Conservation (phyloP, 2,113 vertebrate genomes). For the Erpornis zantholeuca region DNA sequence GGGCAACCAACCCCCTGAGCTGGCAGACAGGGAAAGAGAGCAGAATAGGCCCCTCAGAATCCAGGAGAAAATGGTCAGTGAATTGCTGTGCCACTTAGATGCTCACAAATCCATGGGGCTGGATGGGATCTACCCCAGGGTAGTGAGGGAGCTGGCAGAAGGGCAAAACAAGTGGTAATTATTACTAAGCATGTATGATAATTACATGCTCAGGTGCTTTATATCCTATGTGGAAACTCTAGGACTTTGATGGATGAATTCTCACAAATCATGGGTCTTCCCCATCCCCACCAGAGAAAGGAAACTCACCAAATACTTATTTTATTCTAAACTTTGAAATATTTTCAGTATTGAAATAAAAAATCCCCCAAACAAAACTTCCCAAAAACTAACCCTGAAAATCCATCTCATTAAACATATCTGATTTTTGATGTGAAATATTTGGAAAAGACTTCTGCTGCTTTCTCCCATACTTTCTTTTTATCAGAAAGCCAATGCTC, state of each 20-base stretch:
- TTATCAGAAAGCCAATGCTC: neutral
- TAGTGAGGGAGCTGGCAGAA: neutral
- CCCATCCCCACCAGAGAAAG: neutral
- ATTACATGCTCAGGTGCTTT: neutral
- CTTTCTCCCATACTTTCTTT: neutral
- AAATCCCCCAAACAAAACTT: too few species aligned
- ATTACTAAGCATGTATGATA: neutral
- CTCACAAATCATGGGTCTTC: neutral
- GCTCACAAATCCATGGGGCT: neutral
- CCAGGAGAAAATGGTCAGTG: neutral
- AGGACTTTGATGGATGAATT: neutral
- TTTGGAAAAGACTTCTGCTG: neutral
- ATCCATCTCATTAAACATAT: neutral
- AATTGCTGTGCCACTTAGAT: neutral
- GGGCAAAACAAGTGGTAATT: neutral
- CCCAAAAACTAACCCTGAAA: neutral
- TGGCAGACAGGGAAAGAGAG: neutral
- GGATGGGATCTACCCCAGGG: neutral
- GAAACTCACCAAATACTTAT: neutral
- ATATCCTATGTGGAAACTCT: neutral
- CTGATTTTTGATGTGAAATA: neutral
- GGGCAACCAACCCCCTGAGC: neutral
- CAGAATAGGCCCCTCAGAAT: neutral
- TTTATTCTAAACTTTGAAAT: conserved; percentile 25
- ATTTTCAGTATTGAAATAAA: neutral